Evolutionary conservation across 2,888 invertebrate genomes (phyloP), one percentile per base, ranked within the genome.

Genomic region (Lochmaea capreae): DNA sequence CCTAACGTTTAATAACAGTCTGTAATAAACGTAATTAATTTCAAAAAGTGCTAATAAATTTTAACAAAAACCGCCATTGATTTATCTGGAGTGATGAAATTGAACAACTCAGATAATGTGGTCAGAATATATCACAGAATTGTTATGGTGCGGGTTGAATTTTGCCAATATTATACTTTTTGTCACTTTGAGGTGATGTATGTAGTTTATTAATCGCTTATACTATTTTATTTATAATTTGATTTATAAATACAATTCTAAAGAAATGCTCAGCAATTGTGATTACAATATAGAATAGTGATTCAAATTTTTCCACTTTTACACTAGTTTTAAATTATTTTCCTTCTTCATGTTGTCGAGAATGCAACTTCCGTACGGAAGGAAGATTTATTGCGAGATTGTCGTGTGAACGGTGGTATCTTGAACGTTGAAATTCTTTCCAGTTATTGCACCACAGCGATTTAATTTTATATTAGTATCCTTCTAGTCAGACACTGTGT

Each of bases 1-100:
- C 12, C 59, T 68, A 59, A 61, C 42, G 54, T 42, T 68, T 12
- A 42, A 67, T 22, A 18, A 42, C 42, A 58, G 39, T 12, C 22
- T 18, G 26, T 68, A 68, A 68, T 68, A 61, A 68, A 59, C 18
- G n/a, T 68, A 14, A 68, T 68, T 68, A 68, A 39, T 58, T 43
- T 68, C 14, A n/a, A 57, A 46, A 42, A 46, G 49, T 59, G 26
- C 22, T 61, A 61, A 61, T 68, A 68, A 61, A 67, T 58, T 4
- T 11, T 57, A 18, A 33, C 10, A 43, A 54, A 54, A 54, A 54
- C 6, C n/a, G 11, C 11, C 46, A 11, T 46, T 46, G 46, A 14
- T 46, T 14, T 14, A 11, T 46, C 14, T 14, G 14, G n/a, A n/a
- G 12, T 49, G n/a, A n/a, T 49, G 4, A n/a, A n/a, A 49, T 49